Evolutionary conservation across 2,888 invertebrate species (phyloP), one percentile per base, ranked within the genome.

Genomic region (Rotaria magnacalcarata): DNA sequence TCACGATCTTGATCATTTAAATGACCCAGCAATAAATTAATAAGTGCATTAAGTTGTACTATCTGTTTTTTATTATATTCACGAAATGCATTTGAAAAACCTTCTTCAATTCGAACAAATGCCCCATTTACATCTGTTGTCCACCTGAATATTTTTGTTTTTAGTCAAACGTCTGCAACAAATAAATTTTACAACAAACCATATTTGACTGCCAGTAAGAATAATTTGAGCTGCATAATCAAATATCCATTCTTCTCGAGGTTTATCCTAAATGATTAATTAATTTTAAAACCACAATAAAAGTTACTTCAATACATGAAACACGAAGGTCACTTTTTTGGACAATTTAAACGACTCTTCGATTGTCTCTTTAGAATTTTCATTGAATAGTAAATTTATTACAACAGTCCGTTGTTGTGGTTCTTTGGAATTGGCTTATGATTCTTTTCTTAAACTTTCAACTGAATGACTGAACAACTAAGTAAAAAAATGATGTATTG

Each of bases 61-160:
- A 96, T 94, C 92, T 92, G 89, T 80, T 91, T 91, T 88, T 91
- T 91, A 89, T 95, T 95, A 90, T 97, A 97, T 91, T 97, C 97
- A 91, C 96, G 96, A 87, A 97, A 93, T 41, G 97, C 96, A 90
- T 96, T 97, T 90, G 97, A 97, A 90, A 96, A 97, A 85, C 97
- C 97, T 92, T 96, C 96, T 92, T 96, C 96, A 84, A 96, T 92
- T 89, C 96, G 93, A 11, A 94, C 93, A 90, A 96, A 96, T 0
- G 96, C 96, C 89, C 95, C 94, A 56, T 95, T 96, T 0, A 96
- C 96, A 91, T 97, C 96, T 2, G 95, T 95, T 0, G 96, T 95
- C 97, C 97, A 97, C 96, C 87, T 84, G 21, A 87, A 86, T 60
- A 86, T 87, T n/a, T 85, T 86, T 34, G 58, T 84, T 84, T 86